Base-by-base conservation (phyloP, 2,113 vertebrate species). In the Myotis davidii region DNA sequence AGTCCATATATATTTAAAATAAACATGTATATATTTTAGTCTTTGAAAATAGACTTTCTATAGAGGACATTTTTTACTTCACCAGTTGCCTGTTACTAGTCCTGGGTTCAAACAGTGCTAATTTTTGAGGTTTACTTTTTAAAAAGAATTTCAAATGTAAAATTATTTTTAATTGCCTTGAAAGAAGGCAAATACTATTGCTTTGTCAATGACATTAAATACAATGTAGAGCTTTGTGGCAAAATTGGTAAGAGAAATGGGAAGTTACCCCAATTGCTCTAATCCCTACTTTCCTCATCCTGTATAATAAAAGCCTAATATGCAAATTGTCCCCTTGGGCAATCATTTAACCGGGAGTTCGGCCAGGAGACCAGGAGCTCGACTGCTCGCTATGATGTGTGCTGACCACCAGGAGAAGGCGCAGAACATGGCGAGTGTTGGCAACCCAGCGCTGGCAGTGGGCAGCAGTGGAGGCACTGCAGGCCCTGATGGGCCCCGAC, bases 221-320 rank as follows among this genome's bases (percentile, higher is more conserved):
- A 37, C 12, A 29, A 82, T 90, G 16, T 39, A 84, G 7, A 95
- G 42, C 29, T 81, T 54, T 29, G 3, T 90, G 34, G 77, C 20
- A 85, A 59, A 90, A 88, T 56, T 94, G 39, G 73, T 67, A 87
- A 42, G 17, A 93, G 67, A 95, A 90, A 52, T 52, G n/a, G 34
- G 90, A 88, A 94, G 39, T 87, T 85, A n/a, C 50, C 65, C 32
- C 65, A 2, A 85, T 90, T 72, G 70, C 14, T 88, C 3, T 78
- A n/a, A 18, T 94, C 12, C 20, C 9, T 70, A 13, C 1, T 91
- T 91, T 88, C 20, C 50, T 52, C 50, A 52, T 52, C 45, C 10
- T 61, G 27, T 50, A 50, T 61, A 61, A 61, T 61, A 59, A 61
- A 61, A 61, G 59, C 23, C 59, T 61, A 61, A 27, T 12, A 61